phyloP scores from a whole-genome alignment of 2,888 invertebrate genomes.

The Pecten maximus region DNA sequence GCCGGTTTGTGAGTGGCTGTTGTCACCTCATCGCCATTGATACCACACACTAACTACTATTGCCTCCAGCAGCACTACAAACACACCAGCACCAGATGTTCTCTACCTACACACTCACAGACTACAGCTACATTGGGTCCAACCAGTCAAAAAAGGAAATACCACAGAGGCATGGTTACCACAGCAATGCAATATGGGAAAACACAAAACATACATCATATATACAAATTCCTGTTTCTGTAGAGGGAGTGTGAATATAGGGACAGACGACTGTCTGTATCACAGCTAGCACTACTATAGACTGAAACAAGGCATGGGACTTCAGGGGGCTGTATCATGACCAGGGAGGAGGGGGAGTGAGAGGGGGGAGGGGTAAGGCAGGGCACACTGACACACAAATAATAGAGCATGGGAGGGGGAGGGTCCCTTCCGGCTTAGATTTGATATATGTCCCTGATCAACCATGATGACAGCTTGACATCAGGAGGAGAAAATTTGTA shows the following conservation, averaged over 20 bases:
- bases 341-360: neutral
- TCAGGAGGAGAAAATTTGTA: too few relatives aligned
- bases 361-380: neutral
- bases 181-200: conserved; percentile 28
- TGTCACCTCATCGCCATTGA: conserved; percentile 5
- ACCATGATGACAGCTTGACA: too few relatives aligned
- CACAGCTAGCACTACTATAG: neutral
- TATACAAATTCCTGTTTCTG: conserved; percentile 1
- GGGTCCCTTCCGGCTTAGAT: too few relatives aligned
- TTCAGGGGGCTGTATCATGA: neutral
- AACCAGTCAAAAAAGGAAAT: conserved; percentile 29
- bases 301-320: neutral
- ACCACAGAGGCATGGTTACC: neutral
- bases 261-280: neutral
- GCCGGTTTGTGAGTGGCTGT: neutral
- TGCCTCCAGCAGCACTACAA: neutral
- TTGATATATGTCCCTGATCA: too few relatives aligned
- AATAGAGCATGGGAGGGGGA: neutral
- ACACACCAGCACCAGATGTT: conserved; percentile 24
- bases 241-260: neutral
- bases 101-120: neutral
- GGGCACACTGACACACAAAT: neutral
- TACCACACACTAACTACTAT: neutral
- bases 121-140: conserved; percentile 14
- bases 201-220: neutral